These are phyloP conservation scores for Rhabdornis inornatus DNA, from an alignment of 2,113 vertebrate species.

Conservation along the genomic window DNA sequence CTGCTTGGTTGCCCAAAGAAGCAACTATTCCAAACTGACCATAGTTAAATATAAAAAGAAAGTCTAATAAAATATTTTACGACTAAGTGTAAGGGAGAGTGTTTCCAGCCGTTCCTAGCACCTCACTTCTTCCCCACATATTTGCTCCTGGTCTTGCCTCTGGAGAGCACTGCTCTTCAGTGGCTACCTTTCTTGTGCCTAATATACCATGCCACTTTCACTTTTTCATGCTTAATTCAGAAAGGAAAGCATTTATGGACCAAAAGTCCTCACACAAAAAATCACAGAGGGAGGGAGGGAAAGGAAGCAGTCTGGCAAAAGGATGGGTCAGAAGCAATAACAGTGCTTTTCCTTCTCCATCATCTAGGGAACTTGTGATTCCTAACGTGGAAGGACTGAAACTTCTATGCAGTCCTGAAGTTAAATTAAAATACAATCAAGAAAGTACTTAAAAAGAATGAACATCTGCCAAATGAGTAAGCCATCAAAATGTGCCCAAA, in stretches of 20 bases:
- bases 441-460: not conserved
- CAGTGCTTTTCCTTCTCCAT: not conserved
- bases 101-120: not conserved
- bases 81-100: not conserved
- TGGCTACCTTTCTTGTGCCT: not conserved
- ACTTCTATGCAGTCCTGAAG: not conserved
- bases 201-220: not conserved
- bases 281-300: not conserved
- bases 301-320: not conserved
- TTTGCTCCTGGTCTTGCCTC: not conserved
- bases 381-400: not conserved
- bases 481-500: not conserved
- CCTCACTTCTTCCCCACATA: fast-evolving
- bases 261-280: not conserved
- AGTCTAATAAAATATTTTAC: not conserved
- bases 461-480: not conserved
- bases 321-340: not conserved
- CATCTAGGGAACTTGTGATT: not conserved
- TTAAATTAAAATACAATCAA: constrained; percentile 7
- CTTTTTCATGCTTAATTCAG: not conserved
- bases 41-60: not conserved
- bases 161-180: not conserved
- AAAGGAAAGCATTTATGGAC: not conserved
- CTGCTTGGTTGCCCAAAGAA: not conserved
- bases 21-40: not conserved